These are phyloP conservation scores for Ridgeia piscesae DNA, from an alignment of 1,140 invertebrate species.

Conservation along the genomic window DNA sequence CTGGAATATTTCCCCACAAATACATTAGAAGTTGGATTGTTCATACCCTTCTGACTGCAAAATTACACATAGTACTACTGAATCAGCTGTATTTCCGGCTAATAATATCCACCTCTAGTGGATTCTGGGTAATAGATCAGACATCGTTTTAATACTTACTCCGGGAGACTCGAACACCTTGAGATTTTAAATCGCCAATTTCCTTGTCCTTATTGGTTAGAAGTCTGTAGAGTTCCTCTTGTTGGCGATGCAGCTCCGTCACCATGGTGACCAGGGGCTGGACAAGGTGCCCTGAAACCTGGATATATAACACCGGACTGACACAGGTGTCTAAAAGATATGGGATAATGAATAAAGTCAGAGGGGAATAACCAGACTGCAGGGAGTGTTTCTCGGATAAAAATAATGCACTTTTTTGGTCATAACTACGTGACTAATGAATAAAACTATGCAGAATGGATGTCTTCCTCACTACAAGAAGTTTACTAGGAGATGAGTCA, in stretches of 20 bases:
- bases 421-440: no score
- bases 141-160: slow-evolving; percentile 36
- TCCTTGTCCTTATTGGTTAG: slow-evolving; percentile 47
- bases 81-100: no score
- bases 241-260: slow-evolving; percentile 40
- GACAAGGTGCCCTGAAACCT: slow-evolving; percentile 42
- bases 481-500: no score
- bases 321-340: neutral
- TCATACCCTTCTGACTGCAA: no score
- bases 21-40: no score
- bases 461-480: no score
- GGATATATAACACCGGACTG: neutral
- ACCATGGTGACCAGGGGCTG: slow-evolving; percentile 47
- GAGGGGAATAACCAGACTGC: neutral
- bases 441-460: no score
- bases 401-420: no score
- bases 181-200: slow-evolving; percentile 49
- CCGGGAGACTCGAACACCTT: slow-evolving; percentile 40
- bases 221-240: slow-evolving; percentile 43
- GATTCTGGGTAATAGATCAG: neutral
- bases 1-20: no score
- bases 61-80: no score
- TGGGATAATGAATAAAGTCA: neutral
- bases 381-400: no score
- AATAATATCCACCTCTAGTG: no score